Evolutionary conservation across 2,888 invertebrate species (phyloP), one percentile per base, ranked within the genome.

Genomic region (Ochropleura plecta): DNA sequence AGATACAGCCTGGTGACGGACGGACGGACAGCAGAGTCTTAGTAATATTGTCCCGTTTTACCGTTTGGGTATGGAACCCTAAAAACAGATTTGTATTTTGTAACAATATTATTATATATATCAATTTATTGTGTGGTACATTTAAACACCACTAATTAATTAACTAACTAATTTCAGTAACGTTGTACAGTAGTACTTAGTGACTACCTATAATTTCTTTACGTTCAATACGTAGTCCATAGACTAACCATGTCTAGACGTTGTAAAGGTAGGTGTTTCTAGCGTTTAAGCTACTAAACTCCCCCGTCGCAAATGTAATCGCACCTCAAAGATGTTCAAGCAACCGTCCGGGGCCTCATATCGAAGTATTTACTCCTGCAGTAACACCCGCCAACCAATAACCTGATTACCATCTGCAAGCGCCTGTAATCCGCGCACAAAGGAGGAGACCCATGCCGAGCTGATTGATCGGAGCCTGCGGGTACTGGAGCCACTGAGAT

Each of bases 391-490:
- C 16, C 16, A 49, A 46, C 62, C 73, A 70, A 73, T 76, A 68
- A 70, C 63, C 4, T 77, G 82, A 83, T 83, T 81, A 80, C 44
- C 73, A 79, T 78, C 67, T 66, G 57, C 46, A 57, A 55, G 67
- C 53, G 76, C 12, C 60, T 46, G 64, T 86, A 82, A 84, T 82
- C 87, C 81, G 51, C 49, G 63, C 76, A 74, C 86, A 83, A 85
- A 86, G 79, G 66, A 55, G 18, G 40, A 70, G 63, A 55, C 53
- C 68, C 40, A 18, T 55, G 73, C 62, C 48, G 20, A 59, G 46
- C 85, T 78, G 86, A 87, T 87, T 86, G 87, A 85, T 86, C 80
- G 78, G 83, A 76, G 82, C 83, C 81, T 76, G 83, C 77, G 85
- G 86, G 71, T 40, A 14, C 14, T 8, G 57, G 3, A 6, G 51